Evolutionary conservation across 2,888 invertebrate genomes (phyloP).

Genomic region (Rhagium mordax): DNA sequence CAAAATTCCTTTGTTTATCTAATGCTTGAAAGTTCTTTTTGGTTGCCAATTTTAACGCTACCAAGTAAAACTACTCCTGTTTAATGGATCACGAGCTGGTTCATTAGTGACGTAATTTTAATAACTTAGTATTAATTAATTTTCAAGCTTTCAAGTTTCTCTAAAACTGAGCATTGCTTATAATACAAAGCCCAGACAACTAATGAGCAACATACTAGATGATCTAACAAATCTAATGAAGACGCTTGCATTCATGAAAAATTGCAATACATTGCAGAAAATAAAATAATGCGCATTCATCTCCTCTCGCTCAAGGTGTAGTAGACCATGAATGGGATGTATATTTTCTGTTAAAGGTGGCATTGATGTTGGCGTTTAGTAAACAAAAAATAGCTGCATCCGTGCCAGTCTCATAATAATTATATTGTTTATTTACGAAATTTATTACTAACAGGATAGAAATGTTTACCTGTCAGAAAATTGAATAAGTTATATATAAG

Average conservation of each 20-base stretch:
- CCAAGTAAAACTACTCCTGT: conserved; percentile 18
- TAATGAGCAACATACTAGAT: conserved; percentile 38
- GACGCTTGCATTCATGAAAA: conserved; percentile 43
- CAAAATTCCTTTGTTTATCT: too few species aligned
- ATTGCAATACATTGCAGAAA: conserved; percentile 34
- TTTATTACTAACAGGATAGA: too few species aligned
- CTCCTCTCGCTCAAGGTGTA: conserved; percentile 27
- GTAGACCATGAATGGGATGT: conserved; percentile 18
- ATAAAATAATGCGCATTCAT: conserved; percentile 38
- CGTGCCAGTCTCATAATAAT: neutral
- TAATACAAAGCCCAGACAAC: conserved; percentile 36
- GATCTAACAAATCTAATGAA: conserved; percentile 41
- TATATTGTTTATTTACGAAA: too few species aligned
- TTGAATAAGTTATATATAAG: too few species aligned
- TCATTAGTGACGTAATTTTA: conserved; percentile 28
- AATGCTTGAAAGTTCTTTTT: neutral
- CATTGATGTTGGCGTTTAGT: conserved; percentile 10
- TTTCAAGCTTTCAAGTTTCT: conserved; percentile 32
- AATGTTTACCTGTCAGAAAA: too few species aligned
- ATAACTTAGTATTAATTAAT: conserved; percentile 32
- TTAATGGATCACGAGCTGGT: conserved; percentile 19
- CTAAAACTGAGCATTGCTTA: conserved; percentile 31
- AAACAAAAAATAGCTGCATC: conserved; percentile 28
- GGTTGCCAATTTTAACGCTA: conserved; percentile 20
- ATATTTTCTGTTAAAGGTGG: conserved; percentile 14